Evolutionary conservation across 2,797 vertebrate genomes (phyloP), one percentile per base, ranked within the genome.

Genomic region (Esox lucius): DNA sequence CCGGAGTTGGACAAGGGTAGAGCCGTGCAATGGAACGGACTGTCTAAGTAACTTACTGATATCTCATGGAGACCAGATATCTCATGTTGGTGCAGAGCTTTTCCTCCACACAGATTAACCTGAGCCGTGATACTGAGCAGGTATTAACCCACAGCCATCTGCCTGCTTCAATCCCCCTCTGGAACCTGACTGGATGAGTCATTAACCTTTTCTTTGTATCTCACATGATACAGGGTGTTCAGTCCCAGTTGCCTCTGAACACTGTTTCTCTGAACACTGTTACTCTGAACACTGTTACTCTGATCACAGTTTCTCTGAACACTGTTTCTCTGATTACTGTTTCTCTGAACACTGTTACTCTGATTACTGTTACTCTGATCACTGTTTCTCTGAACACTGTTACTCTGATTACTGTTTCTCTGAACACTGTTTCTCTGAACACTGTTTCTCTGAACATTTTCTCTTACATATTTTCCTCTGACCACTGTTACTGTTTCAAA

Each of bases 51-150:
- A 68, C 39, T 67, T 26, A 0, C 85, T 79, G 92, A 83, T 92
- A 31, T 31, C 28, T 31, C 28, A 31, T 31, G 28, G 28, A 31
- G 28, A 31, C 28, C 28, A 31, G 28, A 31, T 31, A 85, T 80
- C 80, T 39, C 0, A 15, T 1, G n/a, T 64, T 78, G 5, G 90
- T 92, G 90, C 91, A 93, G 91, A 78, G 72, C 80, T 66, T 67
- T 67, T 69, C 89, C 70, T 84, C 72, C 75, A 46, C 84, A 81
- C 33, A 72, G 24, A 78, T 87, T 87, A 83, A 85, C 80, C 75
- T 80, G 17, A 65, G 76, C 56, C 76, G 86, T 75, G 74, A 75
- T 82, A 80, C 71, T 79, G 73, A 82, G 74, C 65, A 73, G 65
- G 70, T 75, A 59, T 79, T 77, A 89, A 74, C 12, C 72, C 33